Evolutionary conservation across 2,888 invertebrate species (phyloP), one percentile per base, ranked within the genome.

Genomic region (Caenorhabditis sp.): DNA sequence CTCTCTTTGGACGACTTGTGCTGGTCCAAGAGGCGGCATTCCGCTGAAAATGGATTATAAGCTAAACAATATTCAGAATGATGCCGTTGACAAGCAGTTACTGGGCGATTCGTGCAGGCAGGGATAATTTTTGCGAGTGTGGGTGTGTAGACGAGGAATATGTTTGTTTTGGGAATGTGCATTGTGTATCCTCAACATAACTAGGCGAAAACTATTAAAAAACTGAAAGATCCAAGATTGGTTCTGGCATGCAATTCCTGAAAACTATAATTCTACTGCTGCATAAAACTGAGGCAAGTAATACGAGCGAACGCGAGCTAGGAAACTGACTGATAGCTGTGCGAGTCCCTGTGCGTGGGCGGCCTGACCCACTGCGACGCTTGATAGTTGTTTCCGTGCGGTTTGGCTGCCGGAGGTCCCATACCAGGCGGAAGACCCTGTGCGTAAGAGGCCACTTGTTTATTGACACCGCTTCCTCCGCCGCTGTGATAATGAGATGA

Each of bases 371-470:
- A 82, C 38, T 80, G 80, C 66, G 80, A 73, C 73, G 72, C 80
- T 47, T 56, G 68, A 80, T 74, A 74, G 73, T 68, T 66, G 61
- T 47, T 68, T 66, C 68, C 72, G 66, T 70, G 74, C 41, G 73
- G 73, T 28, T 72, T 72, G 58, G 47, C 63, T 22, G 63, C 69
- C 69, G 80, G 80, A 24, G 82, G 82, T 73, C 73, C 77, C 73
- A 77, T 82, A 59, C 82, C 83, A 26, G 83, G 83, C 59, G 83
- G 83, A 79, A 83, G 63, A 35, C 79, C 83, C 51, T 83, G 83
- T 41, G 83, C 79, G 51, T 83, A 79, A 49, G 79, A 79, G 26
- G 83, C 83, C 56, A 79, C 79, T 59, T 82, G 82, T 51, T 80
- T 74, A 28, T 49, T 63, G 24, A 35, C 56, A 22, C 68, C 49